These are phyloP conservation scores for Propithecus coquereli DNA, from an alignment of 2,113 vertebrate species.

Conservation along the genomic window DNA sequence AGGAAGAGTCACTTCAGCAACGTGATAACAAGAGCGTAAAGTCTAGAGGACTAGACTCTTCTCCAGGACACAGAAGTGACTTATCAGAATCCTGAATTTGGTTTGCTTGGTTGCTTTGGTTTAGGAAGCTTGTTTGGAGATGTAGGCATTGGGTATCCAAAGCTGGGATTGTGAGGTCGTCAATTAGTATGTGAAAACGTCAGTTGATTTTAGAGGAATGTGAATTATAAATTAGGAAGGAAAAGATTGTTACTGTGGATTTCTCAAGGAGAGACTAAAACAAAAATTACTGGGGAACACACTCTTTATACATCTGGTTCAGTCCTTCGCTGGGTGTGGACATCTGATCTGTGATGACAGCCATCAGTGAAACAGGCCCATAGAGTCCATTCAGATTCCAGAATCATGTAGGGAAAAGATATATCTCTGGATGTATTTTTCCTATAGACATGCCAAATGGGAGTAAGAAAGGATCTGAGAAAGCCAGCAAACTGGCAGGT, in stretches of 20 bases:
- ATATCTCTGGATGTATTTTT: background rate
- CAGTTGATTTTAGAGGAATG: conserved; percentile 5
- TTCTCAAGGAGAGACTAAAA: background rate
- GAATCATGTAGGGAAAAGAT: background rate
- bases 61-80: background rate
- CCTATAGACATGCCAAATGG: background rate
- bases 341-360: background rate
- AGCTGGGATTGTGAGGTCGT: background rate
- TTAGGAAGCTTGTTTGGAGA: background rate
- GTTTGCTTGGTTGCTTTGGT: background rate
- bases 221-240: background rate
- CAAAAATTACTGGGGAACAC: background rate
- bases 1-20: background rate
- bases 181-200: background rate
- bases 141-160: background rate
- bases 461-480: background rate
- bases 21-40: background rate
- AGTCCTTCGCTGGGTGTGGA: background rate
- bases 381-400: background rate
- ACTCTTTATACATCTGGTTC: background rate
- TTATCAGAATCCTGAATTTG: background rate
- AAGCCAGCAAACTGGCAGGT: background rate
- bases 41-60: background rate
- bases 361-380: background rate
- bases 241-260: background rate